These are phyloP conservation scores for Rosalia funebris DNA, from an alignment of 2,888 invertebrate species.

Conservation along the genomic window DNA sequence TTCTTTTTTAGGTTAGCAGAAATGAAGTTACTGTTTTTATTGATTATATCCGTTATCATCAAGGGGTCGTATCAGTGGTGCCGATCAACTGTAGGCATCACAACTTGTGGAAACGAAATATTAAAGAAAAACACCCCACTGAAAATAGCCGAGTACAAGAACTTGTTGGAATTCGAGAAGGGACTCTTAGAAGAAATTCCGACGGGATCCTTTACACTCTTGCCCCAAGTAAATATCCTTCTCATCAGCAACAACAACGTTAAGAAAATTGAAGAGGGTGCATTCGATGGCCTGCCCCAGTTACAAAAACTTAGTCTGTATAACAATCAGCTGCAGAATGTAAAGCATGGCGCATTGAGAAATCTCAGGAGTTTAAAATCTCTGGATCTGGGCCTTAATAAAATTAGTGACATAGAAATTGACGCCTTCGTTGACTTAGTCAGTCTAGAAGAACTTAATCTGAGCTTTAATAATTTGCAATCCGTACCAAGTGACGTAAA, in stretches of 20 bases:
- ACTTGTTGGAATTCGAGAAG: conserved; percentile 27
- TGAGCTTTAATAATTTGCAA: conserved; percentile 35
- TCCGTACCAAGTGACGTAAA: conserved; percentile 21
- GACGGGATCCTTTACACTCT: conserved; percentile 27
- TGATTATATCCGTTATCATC: not conserved
- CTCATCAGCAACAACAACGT: conserved; percentile 30
- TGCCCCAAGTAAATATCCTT: conserved; percentile 31
- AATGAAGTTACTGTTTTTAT: not conserved
- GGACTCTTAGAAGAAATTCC: conserved; percentile 28
- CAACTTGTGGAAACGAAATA: conserved; percentile 32
- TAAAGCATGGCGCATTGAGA: conserved; percentile 24
- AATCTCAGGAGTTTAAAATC: conserved; percentile 28
- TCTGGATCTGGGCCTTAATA: conserved; percentile 32
- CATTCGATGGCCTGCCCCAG: conserved; percentile 34
- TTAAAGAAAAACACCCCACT: conserved; percentile 29
- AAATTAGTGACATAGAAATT: conserved; percentile 25
- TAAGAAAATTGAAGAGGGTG: conserved; percentile 30
- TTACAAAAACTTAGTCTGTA: conserved; percentile 35
- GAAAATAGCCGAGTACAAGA: conserved; percentile 31
- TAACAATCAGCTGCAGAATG: conserved; percentile 24
- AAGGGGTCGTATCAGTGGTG: conserved; percentile 23
- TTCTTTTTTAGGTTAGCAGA: too few species aligned
- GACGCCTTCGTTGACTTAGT: conserved; percentile 30
- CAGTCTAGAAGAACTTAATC: conserved; percentile 32
- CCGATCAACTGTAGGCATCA: conserved; percentile 31